phyloP scores from a whole-genome alignment of 2,797 vertebrate species.

The Macropodus opercularis region DNA sequence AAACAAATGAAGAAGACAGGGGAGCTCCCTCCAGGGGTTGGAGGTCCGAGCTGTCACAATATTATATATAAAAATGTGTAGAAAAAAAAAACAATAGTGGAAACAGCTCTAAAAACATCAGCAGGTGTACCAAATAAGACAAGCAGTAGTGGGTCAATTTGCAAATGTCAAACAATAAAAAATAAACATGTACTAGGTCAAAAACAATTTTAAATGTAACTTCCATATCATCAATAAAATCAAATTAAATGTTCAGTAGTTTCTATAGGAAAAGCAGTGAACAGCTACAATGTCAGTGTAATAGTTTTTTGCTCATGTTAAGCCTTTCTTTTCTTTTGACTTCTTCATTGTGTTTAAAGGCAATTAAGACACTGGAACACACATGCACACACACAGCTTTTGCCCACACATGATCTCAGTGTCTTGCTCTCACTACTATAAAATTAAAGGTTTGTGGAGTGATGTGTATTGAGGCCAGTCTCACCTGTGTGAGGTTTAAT shows the following conservation, averaged over 20 bases:
- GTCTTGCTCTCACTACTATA: constrained; percentile 24
- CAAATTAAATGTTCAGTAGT: no score
- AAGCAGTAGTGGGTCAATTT: no score
- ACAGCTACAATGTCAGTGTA: background rate
- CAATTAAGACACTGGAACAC: constrained; percentile 32
- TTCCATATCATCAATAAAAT: no score
- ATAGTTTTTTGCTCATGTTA: background rate
- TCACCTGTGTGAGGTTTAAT: constrained; percentile 31
- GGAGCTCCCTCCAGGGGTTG: no score
- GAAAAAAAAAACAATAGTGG: no score
- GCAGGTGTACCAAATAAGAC: no score
- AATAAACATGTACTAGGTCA: no score
- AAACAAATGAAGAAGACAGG: no score
- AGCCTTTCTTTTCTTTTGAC: background rate
- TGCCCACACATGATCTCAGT: constrained; percentile 37
- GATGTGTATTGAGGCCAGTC: constrained; percentile 41
- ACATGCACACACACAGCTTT: constrained; percentile 4
- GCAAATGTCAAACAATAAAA: no score
- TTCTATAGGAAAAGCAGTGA: background rate
- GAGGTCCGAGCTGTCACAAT: no score
- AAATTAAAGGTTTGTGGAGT: constrained; percentile 50
- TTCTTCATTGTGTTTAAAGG: constrained; percentile 18
- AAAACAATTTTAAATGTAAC: no score
- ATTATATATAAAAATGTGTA: no score
- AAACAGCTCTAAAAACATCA: background rate